Evolutionary conservation across 35 echinoderm and acorn worm species (phyloP), one percentile per base, ranked within the genome.

Genomic region (Antedon bifida): DNA sequence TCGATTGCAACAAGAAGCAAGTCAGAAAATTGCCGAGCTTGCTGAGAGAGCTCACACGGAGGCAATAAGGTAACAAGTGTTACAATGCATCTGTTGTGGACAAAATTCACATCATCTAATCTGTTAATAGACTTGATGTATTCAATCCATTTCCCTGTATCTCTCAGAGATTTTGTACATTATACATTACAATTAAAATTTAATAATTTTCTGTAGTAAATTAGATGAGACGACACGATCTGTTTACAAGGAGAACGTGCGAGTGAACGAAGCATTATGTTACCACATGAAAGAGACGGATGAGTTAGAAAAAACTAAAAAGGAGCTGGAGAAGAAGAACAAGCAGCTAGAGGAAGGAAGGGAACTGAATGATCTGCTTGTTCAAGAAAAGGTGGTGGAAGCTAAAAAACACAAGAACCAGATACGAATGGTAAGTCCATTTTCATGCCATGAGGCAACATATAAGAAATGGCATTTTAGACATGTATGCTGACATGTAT

Each of bases 21-120:
- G 95, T 79, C 95, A 99, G 78, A 99, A 99, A 42, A 99, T 99
- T 77, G 95, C 95, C 31, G 95, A 99, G 77, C 79, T 99, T 74
- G 95, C 95, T 28, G 95, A 99, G 75, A 90, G 95, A 84, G 95
- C 95, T 30, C 95, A 99, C 77, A 99, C 95, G 17, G 90, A 99
- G 78, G 95, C 95, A 28, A 91, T 99, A 5, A 88, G 88, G 95
- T 99, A 79, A n/a, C n/a, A n/a, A n/a, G n/a, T n/a, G n/a, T n/a
- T n/a, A n/a, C n/a, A 34, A 73, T 82, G n/a, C n/a, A n/a, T n/a
- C n/a, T n/a, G n/a, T n/a, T n/a, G n/a, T 56, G 26, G 11, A 13
- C n/a, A n/a, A n/a, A n/a, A n/a, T n/a, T n/a, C n/a, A n/a, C n/a
- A n/a, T n/a, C n/a, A n/a, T n/a, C n/a, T n/a, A n/a, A n/a, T n/a